phyloP scores from a whole-genome alignment of 2,797 vertebrate species.

The Halcyon badia region DNA sequence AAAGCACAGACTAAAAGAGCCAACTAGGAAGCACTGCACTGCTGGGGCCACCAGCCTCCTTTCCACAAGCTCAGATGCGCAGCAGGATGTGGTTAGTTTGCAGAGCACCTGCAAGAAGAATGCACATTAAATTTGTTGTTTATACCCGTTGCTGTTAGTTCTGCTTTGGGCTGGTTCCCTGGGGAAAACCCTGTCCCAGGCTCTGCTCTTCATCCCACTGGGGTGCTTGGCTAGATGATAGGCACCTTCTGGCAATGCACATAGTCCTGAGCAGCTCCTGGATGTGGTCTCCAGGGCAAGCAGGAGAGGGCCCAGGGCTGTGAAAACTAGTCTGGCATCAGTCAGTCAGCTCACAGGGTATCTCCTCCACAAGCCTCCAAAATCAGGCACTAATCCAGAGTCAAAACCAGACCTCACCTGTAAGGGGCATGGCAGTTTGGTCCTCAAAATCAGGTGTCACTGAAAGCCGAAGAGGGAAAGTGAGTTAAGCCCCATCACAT shows the following conservation, averaged over 20 bases:
- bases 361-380: neutral
- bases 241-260: fast-evolving
- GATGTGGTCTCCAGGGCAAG: neutral
- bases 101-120: neutral
- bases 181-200: neutral
- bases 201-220: neutral
- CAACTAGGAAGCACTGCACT: neutral
- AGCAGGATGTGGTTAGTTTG: neutral
- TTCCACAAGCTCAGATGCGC: fast-evolving
- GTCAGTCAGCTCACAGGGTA: neutral
- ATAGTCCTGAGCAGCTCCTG: neutral
- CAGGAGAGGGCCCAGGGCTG: neutral
- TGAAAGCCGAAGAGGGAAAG: neutral
- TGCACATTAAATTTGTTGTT: neutral
- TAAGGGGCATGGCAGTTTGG: neutral
- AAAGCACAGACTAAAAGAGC: neutral
- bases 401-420: neutral
- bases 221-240: neutral
- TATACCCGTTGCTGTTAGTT: neutral
- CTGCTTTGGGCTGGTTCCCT: neutral
- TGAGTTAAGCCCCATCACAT: fast-evolving
- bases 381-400: neutral
- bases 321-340: neutral
- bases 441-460: neutral
- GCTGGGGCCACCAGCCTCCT: neutral